Conservation (phyloP, 2,888 invertebrate genomes). For the Ectemnius cavifrons region DNA sequence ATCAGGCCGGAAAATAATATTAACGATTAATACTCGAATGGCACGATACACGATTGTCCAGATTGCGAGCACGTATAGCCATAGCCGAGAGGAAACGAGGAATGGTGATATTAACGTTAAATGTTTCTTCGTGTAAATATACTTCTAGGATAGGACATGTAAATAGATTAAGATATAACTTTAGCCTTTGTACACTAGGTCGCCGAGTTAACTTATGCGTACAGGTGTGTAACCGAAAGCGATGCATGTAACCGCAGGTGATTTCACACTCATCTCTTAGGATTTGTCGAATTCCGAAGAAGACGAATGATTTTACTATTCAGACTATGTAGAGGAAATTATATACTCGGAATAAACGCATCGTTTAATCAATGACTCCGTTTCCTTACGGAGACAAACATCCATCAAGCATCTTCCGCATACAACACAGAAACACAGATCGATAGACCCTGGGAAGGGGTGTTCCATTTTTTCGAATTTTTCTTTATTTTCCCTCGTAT, state of each 20-base stretch:
- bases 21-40: too few species aligned
- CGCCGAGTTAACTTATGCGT: slow-evolving; percentile 35
- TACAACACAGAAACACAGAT: neutral
- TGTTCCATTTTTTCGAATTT: slow-evolving; percentile 31
- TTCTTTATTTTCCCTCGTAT: slow-evolving; percentile 62
- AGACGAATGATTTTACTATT: neutral
- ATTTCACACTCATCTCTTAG: neutral
- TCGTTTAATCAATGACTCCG: slow-evolving; percentile 49
- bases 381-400: neutral
- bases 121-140: slow-evolving; percentile 59
- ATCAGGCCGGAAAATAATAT: neutral
- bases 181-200: slow-evolving; percentile 14
- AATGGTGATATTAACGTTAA: slow-evolving; percentile 70
- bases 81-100: slow-evolving; percentile 50
- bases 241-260: slow-evolving; percentile 7
- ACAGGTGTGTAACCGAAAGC: slow-evolving; percentile 12
- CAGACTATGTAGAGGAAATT: slow-evolving; percentile 26
- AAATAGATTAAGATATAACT: slow-evolving; percentile 44
- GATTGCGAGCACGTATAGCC: slow-evolving; percentile 30
- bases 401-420: neutral
- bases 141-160: slow-evolving; percentile 47
- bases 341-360: slow-evolving; percentile 51
- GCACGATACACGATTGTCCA: neutral
- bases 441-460: too few species aligned
- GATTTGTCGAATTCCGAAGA: too few species aligned